A percentile compares a stretch with the other conserved stretches of the same genome.
Evolutionary conservation across 2,797 vertebrate genomes (phyloP).

Genomic region (Crax fasciolata): DNA sequence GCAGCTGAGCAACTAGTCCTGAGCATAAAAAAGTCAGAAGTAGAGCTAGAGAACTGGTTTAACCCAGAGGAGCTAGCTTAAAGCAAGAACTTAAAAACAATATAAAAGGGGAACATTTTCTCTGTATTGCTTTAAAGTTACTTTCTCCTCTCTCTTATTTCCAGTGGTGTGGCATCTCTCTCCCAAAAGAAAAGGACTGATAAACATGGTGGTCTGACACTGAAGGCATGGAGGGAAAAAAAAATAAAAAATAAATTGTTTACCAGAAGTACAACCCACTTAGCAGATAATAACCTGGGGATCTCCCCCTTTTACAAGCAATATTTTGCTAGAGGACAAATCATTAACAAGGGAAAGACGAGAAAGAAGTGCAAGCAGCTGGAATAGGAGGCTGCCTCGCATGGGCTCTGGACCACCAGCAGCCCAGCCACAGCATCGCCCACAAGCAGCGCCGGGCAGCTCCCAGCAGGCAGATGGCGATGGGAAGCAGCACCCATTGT

Average conservation of each 20-base stretch:
- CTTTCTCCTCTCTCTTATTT: constrained; percentile 15
- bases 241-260: constrained; percentile 40
- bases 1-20: background rate
- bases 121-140: constrained; percentile 3
- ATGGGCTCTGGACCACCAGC: background rate
- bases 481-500: background rate
- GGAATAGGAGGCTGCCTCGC: background rate
- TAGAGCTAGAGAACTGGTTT: background rate
- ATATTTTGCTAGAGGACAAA: constrained; percentile 22
- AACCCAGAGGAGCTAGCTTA: background rate
- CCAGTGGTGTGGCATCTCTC: background rate
- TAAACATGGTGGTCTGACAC: constrained; percentile 10
- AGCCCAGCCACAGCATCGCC: background rate
- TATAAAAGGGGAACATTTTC: background rate
- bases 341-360: constrained; percentile 1
- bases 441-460: accelerated
- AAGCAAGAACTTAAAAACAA: background rate
- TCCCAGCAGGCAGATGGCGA: background rate
- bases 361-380: background rate
- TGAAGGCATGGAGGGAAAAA: background rate
- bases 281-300: constrained; percentile 44
- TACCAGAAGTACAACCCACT: constrained; percentile 8
- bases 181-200: background rate
- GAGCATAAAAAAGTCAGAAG: background rate
- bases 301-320: background rate